Conservation (phyloP, 1,140 invertebrate species). For the Sycobia sp. region DNA sequence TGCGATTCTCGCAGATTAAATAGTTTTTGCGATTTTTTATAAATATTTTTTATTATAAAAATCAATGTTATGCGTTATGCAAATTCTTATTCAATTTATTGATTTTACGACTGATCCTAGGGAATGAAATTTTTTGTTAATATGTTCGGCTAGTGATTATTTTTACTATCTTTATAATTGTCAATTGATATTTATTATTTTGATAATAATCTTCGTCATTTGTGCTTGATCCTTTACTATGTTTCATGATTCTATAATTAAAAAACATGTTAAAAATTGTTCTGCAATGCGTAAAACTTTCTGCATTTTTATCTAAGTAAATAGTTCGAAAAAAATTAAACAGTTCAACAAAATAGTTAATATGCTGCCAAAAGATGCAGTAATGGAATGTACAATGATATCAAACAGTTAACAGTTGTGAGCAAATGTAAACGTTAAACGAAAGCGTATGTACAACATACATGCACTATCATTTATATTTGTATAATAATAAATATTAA, state of each 20-base stretch:
- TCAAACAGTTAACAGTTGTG: slow-evolving; percentile 22
- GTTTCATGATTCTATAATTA: slow-evolving; percentile 18
- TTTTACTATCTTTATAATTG: background rate
- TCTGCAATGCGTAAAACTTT: slow-evolving; percentile 4
- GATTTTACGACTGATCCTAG: slow-evolving; percentile 1
- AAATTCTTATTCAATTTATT: slow-evolving; percentile 5
- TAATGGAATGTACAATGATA: slow-evolving; percentile 16
- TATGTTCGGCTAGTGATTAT: slow-evolving; percentile 11
- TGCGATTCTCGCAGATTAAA: slow-evolving; percentile 5
- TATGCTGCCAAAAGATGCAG: slow-evolving; percentile 15
- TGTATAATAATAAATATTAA: slow-evolving; percentile 21
- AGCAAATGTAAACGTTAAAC: slow-evolving; percentile 20
- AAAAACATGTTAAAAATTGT: slow-evolving; percentile 1
- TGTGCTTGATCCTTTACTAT: background rate
- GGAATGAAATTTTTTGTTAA: slow-evolving; percentile 12
- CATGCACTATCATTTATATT: slow-evolving; percentile 24
- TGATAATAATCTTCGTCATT: background rate
- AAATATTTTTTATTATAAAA: background rate
- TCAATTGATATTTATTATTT: slow-evolving; percentile 5
- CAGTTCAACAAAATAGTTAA: slow-evolving; percentile 17
- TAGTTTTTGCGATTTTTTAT: background rate
- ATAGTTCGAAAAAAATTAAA: slow-evolving; percentile 2
- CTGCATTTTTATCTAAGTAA: background rate
- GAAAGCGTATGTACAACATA: slow-evolving; percentile 7
- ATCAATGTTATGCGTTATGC: background rate